A percentile compares a stretch with the other conserved stretches of the same genome.
These are phyloP conservation scores for Paramormyrops hopkinsi DNA, from an alignment of 2,797 vertebrate genomes.

Conservation along the genomic window DNA sequence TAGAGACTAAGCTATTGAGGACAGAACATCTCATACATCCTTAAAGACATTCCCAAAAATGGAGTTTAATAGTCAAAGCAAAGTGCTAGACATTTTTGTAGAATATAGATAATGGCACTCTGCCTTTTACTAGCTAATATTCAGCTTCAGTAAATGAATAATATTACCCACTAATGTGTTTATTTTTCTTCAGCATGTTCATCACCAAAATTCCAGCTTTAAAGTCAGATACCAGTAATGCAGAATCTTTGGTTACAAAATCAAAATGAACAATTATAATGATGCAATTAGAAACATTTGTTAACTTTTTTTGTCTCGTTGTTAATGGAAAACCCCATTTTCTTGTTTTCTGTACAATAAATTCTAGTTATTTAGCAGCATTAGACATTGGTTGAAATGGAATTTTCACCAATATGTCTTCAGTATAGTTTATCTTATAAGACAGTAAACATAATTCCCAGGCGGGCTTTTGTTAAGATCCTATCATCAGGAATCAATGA, in stretches of 20 bases:
- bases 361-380: background rate
- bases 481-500: background rate
- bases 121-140: background rate
- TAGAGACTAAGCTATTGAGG: background rate
- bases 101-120: background rate
- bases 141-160: background rate
- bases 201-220: background rate
- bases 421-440: background rate
- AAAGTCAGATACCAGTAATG: background rate
- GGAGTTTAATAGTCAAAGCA: background rate
- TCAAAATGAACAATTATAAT: background rate
- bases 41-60: background rate
- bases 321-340: background rate
- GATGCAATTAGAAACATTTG: background rate
- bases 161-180: background rate
- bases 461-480: background rate
- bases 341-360: background rate
- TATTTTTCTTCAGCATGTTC: background rate
- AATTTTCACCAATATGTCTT: background rate
- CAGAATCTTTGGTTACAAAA: background rate
- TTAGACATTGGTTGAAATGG: background rate
- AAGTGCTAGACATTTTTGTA: background rate
- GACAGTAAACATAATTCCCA: background rate
- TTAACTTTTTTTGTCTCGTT: background rate
- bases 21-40: background rate